These are phyloP conservation scores for Drosophila sp. DNA, from an alignment of 1,140 invertebrate species.

Conservation along the genomic window DNA sequence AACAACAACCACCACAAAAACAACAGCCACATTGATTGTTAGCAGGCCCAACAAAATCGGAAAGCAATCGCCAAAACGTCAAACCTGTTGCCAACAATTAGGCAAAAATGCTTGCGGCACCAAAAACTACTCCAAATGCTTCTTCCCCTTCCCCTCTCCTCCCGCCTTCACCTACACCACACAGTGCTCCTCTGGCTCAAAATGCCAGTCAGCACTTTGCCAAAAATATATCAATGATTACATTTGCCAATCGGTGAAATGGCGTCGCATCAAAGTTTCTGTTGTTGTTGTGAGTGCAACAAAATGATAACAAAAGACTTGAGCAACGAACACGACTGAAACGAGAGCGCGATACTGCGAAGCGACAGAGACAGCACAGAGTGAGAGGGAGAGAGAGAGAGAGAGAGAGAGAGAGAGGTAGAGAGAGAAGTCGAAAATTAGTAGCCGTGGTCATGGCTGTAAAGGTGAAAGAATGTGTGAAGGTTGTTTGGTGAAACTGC, in stretches of 20 bases:
- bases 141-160: slow-evolving; percentile 6
- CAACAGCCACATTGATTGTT: slow-evolving; percentile 4
- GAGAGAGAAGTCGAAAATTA: slow-evolving; percentile 56
- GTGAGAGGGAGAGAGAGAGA: slow-evolving; percentile 13
- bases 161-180: not conserved
- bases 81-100: slow-evolving; percentile 80
- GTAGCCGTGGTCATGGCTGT: slow-evolving; percentile 84
- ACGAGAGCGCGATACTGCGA: slow-evolving; percentile 10
- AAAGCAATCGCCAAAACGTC: slow-evolving; percentile 64
- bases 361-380: too few relatives aligned
- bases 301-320: slow-evolving; percentile 79
- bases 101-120: slow-evolving; percentile 71
- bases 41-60: slow-evolving; percentile 53
- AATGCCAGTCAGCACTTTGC: slow-evolving; percentile 61
- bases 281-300: slow-evolving; percentile 40
- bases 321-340: slow-evolving; percentile 68
- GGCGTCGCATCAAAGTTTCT: slow-evolving; percentile 29
- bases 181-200: slow-evolving; percentile 25
- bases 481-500: slow-evolving; percentile 84
- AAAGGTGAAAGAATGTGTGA: slow-evolving; percentile 85
- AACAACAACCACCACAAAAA: not conserved
- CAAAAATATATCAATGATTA: slow-evolving; percentile 81
- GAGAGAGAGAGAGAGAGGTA: slow-evolving; percentile 33
- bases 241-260: slow-evolving; percentile 65
- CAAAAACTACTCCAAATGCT: slow-evolving; percentile 69